A percentile compares a stretch with the other conserved stretches of the same genome.
Evolutionary conservation across 2,797 vertebrate species (phyloP).

Genomic region (Pipistrellus pygmaeus): DNA sequence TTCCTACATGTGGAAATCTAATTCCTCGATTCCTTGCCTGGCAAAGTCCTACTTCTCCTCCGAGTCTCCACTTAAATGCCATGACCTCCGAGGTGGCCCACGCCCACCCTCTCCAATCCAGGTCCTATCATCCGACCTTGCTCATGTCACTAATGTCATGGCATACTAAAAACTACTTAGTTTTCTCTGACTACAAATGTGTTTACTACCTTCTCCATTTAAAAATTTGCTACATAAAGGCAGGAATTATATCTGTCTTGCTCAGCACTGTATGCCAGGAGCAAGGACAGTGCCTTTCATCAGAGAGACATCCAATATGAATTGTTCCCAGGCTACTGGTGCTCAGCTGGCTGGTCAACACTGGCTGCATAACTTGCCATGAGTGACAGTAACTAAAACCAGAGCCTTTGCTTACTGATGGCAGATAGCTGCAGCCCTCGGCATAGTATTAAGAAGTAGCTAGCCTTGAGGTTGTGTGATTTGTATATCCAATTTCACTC

Average conservation of each 20-base stretch:
- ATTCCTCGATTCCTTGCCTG: not conserved
- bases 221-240: not conserved
- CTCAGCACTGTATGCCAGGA: not conserved
- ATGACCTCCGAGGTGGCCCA: not conserved
- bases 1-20: not conserved
- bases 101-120: not conserved
- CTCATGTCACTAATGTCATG: not conserved
- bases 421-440: conserved; percentile 30
- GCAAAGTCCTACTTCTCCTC: not conserved
- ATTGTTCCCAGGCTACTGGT: not conserved
- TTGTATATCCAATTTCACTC: conserved; percentile 74
- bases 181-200: not conserved
- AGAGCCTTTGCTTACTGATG: conserved; percentile 18
- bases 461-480: conserved; percentile 61
- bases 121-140: not conserved
- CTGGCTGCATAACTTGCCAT: conserved; percentile 22
- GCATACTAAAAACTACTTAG: not conserved
- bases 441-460: conserved; percentile 8
- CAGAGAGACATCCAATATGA: not conserved
- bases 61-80: not conserved
- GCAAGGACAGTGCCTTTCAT: not conserved
- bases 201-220: conserved; percentile 2
- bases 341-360: not conserved
- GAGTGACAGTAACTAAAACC: conserved; percentile 55
- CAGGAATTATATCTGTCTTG: not conserved